phyloP scores from a whole-genome alignment of 2,888 invertebrate genomes.

The Coremacera marginata region DNA sequence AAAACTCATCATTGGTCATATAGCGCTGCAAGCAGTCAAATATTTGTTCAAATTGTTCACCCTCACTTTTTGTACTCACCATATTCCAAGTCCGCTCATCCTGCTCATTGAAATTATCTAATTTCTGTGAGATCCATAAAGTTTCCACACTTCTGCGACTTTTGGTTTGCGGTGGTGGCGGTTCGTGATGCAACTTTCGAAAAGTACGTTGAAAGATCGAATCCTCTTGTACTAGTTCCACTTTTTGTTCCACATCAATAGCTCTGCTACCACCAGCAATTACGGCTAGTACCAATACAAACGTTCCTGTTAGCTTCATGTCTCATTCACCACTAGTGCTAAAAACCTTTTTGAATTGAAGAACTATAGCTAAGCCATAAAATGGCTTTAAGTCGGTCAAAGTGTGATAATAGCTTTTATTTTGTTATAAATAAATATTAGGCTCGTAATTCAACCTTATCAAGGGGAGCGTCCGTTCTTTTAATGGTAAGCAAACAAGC shows the following conservation, averaged over 20 bases:
- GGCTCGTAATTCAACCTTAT: too few relatives aligned
- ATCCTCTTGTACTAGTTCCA: not conserved
- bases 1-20: constrained; percentile 70
- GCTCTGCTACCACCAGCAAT: not conserved
- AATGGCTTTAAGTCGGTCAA: too few relatives aligned
- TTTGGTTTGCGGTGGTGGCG: constrained; percentile 59
- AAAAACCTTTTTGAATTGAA: not conserved
- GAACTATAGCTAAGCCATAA: not conserved
- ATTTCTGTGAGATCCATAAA: constrained; percentile 70
- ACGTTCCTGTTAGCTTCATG: not conserved
- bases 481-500: too few relatives aligned
- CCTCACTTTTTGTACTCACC: constrained; percentile 47
- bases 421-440: too few relatives aligned
- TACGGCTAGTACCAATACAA: not conserved
- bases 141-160: constrained; percentile 52
- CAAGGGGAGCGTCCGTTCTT: too few relatives aligned
- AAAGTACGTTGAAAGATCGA: constrained; percentile 59
- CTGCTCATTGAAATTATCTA: constrained; percentile 74
- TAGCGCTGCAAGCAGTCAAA: constrained; percentile 65
- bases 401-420: too few relatives aligned
- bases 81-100: constrained; percentile 73
- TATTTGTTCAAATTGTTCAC: not conserved
- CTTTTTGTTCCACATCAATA: not conserved
- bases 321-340: not conserved
- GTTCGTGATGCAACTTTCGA: constrained; percentile 68